Conservation (phyloP, 2,113 vertebrate genomes). For the Ammospiza caudacuta region DNA sequence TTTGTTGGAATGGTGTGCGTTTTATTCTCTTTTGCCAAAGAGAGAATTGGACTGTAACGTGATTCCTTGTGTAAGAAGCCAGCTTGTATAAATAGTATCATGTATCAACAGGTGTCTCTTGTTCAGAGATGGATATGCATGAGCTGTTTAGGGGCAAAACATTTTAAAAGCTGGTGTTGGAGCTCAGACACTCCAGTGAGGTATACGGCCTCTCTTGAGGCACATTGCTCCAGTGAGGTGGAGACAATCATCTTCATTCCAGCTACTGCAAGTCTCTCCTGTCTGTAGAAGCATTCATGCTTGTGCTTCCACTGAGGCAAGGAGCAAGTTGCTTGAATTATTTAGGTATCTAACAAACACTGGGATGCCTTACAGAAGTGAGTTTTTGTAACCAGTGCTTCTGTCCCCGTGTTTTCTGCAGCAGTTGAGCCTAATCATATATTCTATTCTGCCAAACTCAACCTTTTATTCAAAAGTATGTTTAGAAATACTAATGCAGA, state of each 20-base stretch:
- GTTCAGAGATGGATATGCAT: background rate
- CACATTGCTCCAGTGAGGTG: background rate
- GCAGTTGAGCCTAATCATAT: background rate
- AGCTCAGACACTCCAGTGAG: background rate
- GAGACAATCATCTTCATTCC: background rate
- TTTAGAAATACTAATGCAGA: background rate
- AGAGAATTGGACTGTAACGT: background rate
- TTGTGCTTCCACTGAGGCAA: background rate
- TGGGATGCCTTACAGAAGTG: background rate
- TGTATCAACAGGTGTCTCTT: background rate
- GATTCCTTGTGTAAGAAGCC: background rate
- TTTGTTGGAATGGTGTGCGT: background rate
- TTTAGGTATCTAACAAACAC: background rate
- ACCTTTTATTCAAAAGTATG: background rate
- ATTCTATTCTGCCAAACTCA: background rate
- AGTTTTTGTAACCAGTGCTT: rapidly evolving
- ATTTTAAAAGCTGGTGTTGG: background rate
- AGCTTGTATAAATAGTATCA: background rate
- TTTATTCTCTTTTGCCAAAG: background rate
- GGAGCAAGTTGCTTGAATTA: background rate
- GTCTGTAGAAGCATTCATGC: background rate
- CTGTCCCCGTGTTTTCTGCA: background rate
- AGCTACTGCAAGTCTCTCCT: background rate
- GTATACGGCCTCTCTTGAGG: rapidly evolving
- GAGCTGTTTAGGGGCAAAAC: background rate